A percentile compares a stretch with the other conserved stretches of the same genome.
Evolutionary conservation across 92 coral and sea anemone species (phyloP).

Genomic region (Isaurus tuberculatus): DNA sequence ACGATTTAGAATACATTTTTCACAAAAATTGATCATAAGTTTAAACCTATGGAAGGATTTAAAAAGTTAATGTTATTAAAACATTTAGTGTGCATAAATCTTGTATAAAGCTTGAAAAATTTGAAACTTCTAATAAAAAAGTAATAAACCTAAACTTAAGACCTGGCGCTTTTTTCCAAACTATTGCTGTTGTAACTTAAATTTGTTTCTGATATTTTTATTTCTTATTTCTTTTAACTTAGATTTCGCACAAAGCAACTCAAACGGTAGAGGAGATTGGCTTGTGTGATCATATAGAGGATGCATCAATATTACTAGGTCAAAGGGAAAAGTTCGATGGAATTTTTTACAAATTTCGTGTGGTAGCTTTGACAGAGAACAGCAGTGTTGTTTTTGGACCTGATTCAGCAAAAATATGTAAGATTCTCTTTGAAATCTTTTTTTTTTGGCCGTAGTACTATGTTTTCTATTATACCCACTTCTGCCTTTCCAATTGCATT

Average conservation of each 20-base stretch:
- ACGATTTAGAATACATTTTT: too few species aligned
- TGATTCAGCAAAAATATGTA: background rate
- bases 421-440: background rate
- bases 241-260: slow-evolving; percentile 24
- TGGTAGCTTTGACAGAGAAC: slow-evolving; percentile 33
- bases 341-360: slow-evolving; percentile 38
- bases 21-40: too few species aligned
- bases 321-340: slow-evolving; percentile 22
- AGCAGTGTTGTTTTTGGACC: slow-evolving; percentile 28
- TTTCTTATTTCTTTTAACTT: background rate
- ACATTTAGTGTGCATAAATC: too few species aligned
- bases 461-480: too few species aligned
- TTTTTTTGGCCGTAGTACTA: background rate
- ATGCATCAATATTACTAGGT: background rate
- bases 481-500: too few species aligned
- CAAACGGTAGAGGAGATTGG: slow-evolving; percentile 13
- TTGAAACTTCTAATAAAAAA: too few species aligned
- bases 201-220: background rate
- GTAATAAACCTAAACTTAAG: too few species aligned
- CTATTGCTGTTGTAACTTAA: background rate
- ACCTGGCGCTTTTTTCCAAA: too few species aligned
- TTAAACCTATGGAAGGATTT: too few species aligned
- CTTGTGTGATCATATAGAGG: slow-evolving; percentile 29
- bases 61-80: too few species aligned
- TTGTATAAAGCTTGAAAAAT: too few species aligned